phyloP scores from a whole-genome alignment of 1,140 invertebrate genomes.

The Pseudomyrmex gracilis region DNA sequence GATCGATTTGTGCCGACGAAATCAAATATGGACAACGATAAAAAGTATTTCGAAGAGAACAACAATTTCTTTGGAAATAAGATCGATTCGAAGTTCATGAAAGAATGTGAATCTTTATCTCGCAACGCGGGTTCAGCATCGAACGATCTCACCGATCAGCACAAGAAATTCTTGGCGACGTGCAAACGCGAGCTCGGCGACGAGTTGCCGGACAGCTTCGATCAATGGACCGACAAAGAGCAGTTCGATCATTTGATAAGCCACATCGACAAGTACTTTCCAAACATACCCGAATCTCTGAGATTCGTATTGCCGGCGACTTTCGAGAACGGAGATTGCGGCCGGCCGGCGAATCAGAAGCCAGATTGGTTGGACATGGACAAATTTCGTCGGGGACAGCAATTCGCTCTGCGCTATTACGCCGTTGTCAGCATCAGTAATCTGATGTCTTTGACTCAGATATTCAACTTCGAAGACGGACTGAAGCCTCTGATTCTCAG shows the following conservation, averaged over 20 bases:
- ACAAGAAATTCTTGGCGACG: neutral
- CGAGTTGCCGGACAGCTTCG: conserved; percentile 13
- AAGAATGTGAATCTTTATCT: too few species aligned
- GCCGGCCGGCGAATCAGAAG: conserved; percentile 36
- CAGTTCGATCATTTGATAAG: conserved; percentile 5
- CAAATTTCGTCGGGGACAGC: conserved; percentile 87
- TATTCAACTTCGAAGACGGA: conserved; percentile 88
- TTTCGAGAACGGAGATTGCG: conserved; percentile 36
- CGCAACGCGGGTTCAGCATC: too few species aligned
- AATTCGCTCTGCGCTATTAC: conserved; percentile 87
- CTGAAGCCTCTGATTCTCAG: conserved; percentile 88
- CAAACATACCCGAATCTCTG: conserved; percentile 31
- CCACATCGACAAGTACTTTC: conserved; percentile 10
- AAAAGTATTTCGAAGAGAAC: too few species aligned
- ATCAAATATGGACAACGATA: too few species aligned
- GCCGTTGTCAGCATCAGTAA: conserved; percentile 87
- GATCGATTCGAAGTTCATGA: too few species aligned
- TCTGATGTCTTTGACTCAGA: conserved; percentile 87
- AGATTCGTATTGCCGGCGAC: conserved; percentile 7
- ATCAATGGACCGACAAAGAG: neutral
- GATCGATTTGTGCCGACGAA: too few species aligned
- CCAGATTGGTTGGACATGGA: conserved; percentile 80
- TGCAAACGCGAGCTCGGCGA: conserved; percentile 2
- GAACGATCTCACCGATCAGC: neutral
- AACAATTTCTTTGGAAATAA: too few species aligned